Evolutionary conservation across 2,888 invertebrate species (phyloP), one percentile per base, ranked within the genome.

Genomic region (Nycteola revayana): DNA sequence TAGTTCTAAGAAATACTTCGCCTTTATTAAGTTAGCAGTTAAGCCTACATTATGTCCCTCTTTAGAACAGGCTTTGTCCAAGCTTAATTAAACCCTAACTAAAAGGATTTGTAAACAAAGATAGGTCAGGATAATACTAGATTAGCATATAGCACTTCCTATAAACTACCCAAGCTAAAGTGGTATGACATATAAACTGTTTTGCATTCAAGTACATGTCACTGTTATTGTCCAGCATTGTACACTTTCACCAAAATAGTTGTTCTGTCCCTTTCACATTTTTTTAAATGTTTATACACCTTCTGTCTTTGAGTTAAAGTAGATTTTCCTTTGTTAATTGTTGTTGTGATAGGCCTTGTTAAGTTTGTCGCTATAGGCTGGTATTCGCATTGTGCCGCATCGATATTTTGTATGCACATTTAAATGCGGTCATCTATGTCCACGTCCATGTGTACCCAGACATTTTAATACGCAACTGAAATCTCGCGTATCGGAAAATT

Each of bases 341-440:
- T 22, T 18, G 34, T 50, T 55, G 37, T 35, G 21, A 25, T n/a
- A 14, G 32, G 53, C 41, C 57, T 42, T 36, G 26, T 31, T 42
- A 51, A 34, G 10, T 61, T 73, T 54, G 70, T 60, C 39, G 39
- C 51, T 54, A 64, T 72, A 76, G 69, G 72, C 72, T 52, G 67
- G 72, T 71, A 75, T 80, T 78, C 73, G 72, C 71, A 75, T 83
- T 83, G 78, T 81, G 66, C 60, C 52, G 75, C 75, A 76, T 81
- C 75, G 81, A 84, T 85, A 80, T 84, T 84, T 81, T 78, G 77
- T 79, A 83, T 83, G 85, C 81, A 83, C 83, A 84, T 85, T 85
- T 81, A 83, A 86, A 86, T 82, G 78, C 77, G 80, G 75, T 81
- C 84, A 83, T 80, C 73, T 79, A 71, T 69, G 79, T 68, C 66